Evolutionary conservation across 37 sponge, comb jelly and placozoan genomes (phyloP), one percentile per base, ranked within the genome.

Genomic region (Theonella swinhoei): DNA sequence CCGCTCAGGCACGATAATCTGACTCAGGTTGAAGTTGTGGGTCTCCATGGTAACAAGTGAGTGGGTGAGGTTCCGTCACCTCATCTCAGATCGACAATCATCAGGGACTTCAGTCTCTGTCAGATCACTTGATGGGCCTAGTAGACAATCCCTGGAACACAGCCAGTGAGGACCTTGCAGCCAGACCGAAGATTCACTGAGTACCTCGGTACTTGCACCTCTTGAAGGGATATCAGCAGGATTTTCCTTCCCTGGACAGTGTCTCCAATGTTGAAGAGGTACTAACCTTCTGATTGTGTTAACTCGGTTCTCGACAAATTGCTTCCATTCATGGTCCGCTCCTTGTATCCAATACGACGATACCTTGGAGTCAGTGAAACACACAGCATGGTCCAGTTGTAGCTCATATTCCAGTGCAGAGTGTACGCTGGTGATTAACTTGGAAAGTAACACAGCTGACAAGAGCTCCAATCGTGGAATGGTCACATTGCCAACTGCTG

Each of bases 391-490:
- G 71, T 30, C 22, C 38, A 70, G 54, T 4, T n/a, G 1, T n/a
- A 64, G 11, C 68, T 75, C 76, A 17, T 22, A 7, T 22, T 70
- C 71, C 36, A 70, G 8, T 30, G 36, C 71, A 9, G 20, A 3
- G 4, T 4, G 9, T 33, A 35, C 22, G 71, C 71, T 70, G 4
- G 71, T 43, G 47, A 74, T 43, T 24, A 74, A 28, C 19, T 68
- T 37, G 30, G 76, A 31, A 4, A 83, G 67, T 59, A 83, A 28
- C 17, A 75, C 22, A n/a, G 78, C 85, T 47, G 78, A 42, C 36
- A 84, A 33, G 24, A 84, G 61, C 39, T 84, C 85, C 70, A 85
- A 61, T 47, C 85, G 62, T 19, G 85, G 85, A 4, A 77, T 80
- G 70, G 70, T 80, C 19, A 40, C 26, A 3, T 3, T 5, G 20